These are phyloP conservation scores for Arion vulgaris DNA, from an alignment of 1,140 invertebrate genomes.

Conservation along the genomic window DNA sequence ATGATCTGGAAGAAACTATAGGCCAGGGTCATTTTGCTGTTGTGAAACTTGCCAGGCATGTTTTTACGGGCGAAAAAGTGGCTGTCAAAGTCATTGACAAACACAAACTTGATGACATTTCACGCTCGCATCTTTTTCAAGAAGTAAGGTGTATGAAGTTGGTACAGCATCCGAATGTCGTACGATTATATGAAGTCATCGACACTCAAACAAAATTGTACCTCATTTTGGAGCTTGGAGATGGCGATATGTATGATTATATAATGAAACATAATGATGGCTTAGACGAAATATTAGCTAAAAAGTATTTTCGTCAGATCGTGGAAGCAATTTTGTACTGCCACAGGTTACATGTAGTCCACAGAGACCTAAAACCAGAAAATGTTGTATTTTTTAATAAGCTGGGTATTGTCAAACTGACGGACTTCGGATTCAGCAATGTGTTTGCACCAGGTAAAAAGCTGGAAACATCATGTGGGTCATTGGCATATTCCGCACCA, in stretches of 20 bases:
- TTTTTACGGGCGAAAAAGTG: conserved; percentile 99
- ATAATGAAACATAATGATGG: conserved; percentile 93
- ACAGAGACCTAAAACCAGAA: conserved; percentile 97
- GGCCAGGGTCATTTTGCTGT: conserved; percentile 95
- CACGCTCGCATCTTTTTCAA: conserved; percentile 97
- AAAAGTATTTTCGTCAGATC: conserved; percentile 94
- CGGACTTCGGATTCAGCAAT: conserved; percentile 98
- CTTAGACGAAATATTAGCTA: conserved; percentile 81
- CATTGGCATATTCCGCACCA: conserved; percentile 98
- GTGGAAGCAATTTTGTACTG: conserved; percentile 98
- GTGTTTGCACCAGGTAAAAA: conserved; percentile 97
- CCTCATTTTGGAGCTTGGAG: conserved; percentile 96
- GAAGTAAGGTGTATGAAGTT: conserved; percentile 97
- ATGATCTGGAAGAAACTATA: conserved; percentile 93
- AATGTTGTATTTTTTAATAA: conserved; percentile 99
- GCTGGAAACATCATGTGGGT: conserved; percentile 98
- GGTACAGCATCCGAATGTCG: conserved; percentile 98
- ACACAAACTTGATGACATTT: conserved; percentile 95
- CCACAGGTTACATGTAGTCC: conserved; percentile 93
- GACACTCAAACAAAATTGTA: conserved; percentile 85
- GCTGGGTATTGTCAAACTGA: conserved; percentile 96
- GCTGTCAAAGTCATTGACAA: conserved; percentile 94
- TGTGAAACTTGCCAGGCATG: conserved; percentile 97
- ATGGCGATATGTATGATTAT: conserved; percentile 99
- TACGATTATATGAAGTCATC: conserved; percentile 98